These are phyloP conservation scores for Cynoglossus semilaevis DNA, from an alignment of 2,113 vertebrate genomes.

Conservation along the genomic window DNA sequence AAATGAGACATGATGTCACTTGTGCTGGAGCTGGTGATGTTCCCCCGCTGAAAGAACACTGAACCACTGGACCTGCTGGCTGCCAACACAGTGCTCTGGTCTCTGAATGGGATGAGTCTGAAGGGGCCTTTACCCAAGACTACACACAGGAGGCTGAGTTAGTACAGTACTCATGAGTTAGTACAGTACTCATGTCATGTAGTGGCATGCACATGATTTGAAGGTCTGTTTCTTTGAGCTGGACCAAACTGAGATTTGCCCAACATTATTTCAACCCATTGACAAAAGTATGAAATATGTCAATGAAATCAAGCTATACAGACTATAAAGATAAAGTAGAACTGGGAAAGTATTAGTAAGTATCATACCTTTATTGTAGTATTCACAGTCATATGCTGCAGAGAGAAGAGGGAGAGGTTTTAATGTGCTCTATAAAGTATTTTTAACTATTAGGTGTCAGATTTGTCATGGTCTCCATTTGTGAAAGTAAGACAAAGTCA, in stretches of 20 bases:
- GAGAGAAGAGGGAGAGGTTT: slow-evolving; percentile 43
- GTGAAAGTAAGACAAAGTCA: too few relatives aligned
- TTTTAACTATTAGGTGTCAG: not conserved
- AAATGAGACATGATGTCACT: slow-evolving; percentile 75
- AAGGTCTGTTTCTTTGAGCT: too few relatives aligned
- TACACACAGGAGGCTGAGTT: slow-evolving; percentile 53
- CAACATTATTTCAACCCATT: too few relatives aligned
- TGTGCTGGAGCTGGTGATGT: slow-evolving; percentile 35
- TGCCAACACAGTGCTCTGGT: slow-evolving; percentile 71
- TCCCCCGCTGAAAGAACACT: slow-evolving; percentile 72
- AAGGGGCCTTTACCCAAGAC: slow-evolving; percentile 92
- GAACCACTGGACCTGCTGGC: slow-evolving; percentile 62
- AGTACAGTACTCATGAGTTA: not conserved
- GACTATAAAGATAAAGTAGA: too few relatives aligned
- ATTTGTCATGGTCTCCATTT: not conserved
- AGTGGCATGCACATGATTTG: too few relatives aligned
- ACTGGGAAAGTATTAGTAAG: too few relatives aligned
- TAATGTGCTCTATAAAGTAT: not conserved
- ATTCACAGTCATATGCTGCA: slow-evolving; percentile 97
- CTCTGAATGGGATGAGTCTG: slow-evolving; percentile 80
- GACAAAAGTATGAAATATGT: too few relatives aligned
- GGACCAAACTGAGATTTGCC: too few relatives aligned
- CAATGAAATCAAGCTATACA: too few relatives aligned
- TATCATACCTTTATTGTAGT: slow-evolving; percentile 91
- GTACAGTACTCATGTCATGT: too few relatives aligned